phyloP scores from a whole-genome alignment of 2,888 invertebrate genomes.

The Pilophorus perplexus region DNA sequence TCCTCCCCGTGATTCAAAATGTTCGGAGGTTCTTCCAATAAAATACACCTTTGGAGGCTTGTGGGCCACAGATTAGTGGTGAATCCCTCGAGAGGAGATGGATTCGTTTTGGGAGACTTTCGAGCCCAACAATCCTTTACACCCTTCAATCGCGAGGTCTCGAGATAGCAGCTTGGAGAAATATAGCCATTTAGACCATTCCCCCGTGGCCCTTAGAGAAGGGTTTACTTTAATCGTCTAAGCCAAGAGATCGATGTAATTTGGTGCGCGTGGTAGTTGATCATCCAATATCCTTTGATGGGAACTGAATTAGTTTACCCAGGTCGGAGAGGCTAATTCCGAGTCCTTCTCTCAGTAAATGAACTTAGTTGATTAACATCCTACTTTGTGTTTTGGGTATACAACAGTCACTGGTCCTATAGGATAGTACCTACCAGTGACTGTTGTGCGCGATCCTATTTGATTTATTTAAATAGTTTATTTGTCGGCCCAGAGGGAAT shows the following conservation, averaged over 20 bases:
- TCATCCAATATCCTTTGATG: background rate
- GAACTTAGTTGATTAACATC: no score
- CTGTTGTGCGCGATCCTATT: no score
- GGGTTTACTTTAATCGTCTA: slow-evolving; percentile 4
- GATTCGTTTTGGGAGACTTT: slow-evolving; percentile 6
- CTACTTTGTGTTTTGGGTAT: no score
- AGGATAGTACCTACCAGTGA: no score
- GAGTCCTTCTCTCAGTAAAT: no score
- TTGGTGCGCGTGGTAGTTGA: background rate
- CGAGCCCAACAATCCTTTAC: slow-evolving; percentile 19
- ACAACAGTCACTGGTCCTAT: no score
- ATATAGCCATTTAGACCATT: slow-evolving; percentile 14
- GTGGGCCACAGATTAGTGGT: slow-evolving; percentile 17
- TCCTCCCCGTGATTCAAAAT: slow-evolving; percentile 16
- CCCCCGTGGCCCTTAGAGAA: background rate
- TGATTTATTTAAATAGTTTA: no score
- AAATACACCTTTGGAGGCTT: slow-evolving; percentile 19
- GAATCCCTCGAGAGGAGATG: slow-evolving; percentile 7
- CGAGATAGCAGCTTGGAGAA: slow-evolving; percentile 16
- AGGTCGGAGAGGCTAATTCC: background rate
- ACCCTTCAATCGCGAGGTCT: slow-evolving; percentile 24
- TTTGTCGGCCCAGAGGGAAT: no score
- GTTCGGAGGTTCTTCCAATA: slow-evolving; percentile 9
- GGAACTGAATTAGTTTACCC: slow-evolving; percentile 2
- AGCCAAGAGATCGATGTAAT: slow-evolving; percentile 8